Base-by-base conservation (phyloP, 2,113 vertebrate genomes). In the Nyctibius bracteatus region DNA sequence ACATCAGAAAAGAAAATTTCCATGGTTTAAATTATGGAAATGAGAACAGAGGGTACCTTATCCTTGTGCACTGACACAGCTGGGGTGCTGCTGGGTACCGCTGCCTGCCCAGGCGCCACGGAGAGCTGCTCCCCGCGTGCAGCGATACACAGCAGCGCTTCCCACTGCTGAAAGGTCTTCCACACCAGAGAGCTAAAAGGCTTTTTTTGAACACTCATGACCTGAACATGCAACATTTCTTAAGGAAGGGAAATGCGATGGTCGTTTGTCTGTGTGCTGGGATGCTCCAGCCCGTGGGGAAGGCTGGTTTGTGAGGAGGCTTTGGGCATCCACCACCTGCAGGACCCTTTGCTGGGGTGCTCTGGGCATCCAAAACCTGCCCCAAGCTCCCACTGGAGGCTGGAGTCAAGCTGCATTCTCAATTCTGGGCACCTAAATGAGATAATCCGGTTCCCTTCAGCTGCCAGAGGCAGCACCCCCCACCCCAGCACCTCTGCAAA, bases 1-100 rank as follows among this genome's bases (percentile, higher is more conserved):
- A 97, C 92, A 98, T 54, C 13, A 52, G 82, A 97, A 96, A 92
- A 92, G 39, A 94, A 71, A 70, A 62, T 74, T 52, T n/a, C 88
- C 51, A 0, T 3, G 20, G 20, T 74, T 94, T 44, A 23, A 62
- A 52, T 4, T 3, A 25, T 67, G 77, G 39, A 12, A n/a, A 13
- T 3, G 4, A 81, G 37, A 66, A 24, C 15, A 49, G 14, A 54
- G 41, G 12, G 10, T 20, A n/a, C 18, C 49, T 24, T 9, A 21
- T 2, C 33, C 3, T 2, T 27, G 80, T 22, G 49, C 62, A 35
- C 14, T 39, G 54, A 31, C 51, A 11, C 0, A 3, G 31, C 30
- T 6, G 5, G 70, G 55, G 2, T 13, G n/a, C 13, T 5, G 0
- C 24, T 1, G 31, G 13, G 20, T 6, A 9, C 10, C 1, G 10